A percentile compares a stretch with the other conserved stretches of the same genome.
Conservation (phyloP, 2,888 invertebrate species). For the Operophtera brumata region DNA sequence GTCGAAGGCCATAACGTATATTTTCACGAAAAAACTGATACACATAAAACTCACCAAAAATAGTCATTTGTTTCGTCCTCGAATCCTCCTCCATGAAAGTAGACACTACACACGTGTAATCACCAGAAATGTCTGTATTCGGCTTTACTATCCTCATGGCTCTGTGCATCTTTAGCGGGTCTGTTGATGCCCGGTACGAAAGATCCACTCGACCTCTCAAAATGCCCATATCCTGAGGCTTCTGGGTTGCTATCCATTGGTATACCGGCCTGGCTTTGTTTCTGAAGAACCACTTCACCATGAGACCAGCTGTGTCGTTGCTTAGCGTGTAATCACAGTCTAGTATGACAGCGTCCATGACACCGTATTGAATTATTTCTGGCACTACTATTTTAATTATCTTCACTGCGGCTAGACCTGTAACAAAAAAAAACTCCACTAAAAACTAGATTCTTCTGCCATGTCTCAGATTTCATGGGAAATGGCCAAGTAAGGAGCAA, state of each 20-base stretch:
- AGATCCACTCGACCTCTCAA: constrained; percentile 81
- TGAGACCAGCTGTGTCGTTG: constrained; percentile 83
- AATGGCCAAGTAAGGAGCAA: too few relatives aligned
- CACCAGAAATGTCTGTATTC: constrained; percentile 86
- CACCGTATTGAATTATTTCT: constrained; percentile 82
- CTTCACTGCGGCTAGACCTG: constrained; percentile 81
- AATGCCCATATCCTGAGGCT: constrained; percentile 84
- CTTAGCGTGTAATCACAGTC: constrained; percentile 87
- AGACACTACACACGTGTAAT: constrained; percentile 87
- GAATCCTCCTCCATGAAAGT: constrained; percentile 86
- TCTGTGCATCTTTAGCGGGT: constrained; percentile 85
- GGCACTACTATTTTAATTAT: constrained; percentile 83
- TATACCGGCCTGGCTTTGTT: constrained; percentile 85
- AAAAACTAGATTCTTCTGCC: background rate
- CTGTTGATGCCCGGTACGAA: constrained; percentile 83
- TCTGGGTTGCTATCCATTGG: constrained; percentile 87
- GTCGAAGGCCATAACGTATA: too few relatives aligned
- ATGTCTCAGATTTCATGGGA: too few relatives aligned
- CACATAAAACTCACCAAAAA: constrained; percentile 80
- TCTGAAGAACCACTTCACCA: constrained; percentile 89
- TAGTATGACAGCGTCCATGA: constrained; percentile 82
- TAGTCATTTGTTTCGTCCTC: constrained; percentile 83
- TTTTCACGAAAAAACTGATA: constrained; percentile 1
- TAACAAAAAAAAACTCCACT: constrained; percentile 53
- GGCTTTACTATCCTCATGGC: constrained; percentile 87